A percentile compares a stretch with the other conserved stretches of the same genome.
Conservation (phyloP, 2,113 vertebrate genomes). For the Pelmatolapia mariae region DNA sequence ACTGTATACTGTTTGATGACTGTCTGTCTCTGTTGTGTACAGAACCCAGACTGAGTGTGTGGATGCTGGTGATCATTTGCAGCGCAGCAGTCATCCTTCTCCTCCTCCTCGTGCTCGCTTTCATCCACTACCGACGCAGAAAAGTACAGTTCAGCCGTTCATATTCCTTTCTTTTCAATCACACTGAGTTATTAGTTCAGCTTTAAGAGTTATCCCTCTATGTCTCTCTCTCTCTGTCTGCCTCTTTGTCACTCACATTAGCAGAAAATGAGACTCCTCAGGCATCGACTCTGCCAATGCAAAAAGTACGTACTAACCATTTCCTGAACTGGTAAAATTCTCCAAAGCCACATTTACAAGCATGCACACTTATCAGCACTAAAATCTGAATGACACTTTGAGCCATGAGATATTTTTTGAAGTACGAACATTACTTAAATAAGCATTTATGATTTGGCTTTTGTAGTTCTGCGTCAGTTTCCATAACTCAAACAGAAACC, state of each 20-base stretch:
- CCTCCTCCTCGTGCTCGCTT: conserved; percentile 42
- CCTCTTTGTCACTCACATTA: not conserved
- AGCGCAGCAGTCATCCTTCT: conserved; percentile 38
- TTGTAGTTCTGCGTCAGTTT: not conserved
- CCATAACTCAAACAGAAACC: not conserved
- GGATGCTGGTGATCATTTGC: conserved; percentile 57
- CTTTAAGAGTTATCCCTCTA: not conserved
- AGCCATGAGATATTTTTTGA: not conserved
- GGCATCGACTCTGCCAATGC: conserved; percentile 62
- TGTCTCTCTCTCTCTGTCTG: not conserved
- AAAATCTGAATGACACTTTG: not conserved
- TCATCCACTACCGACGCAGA: conserved; percentile 41
- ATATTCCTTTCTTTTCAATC: not conserved
- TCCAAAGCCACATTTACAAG: not conserved
- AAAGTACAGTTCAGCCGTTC: conserved; percentile 21
- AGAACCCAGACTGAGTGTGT: conserved; percentile 41
- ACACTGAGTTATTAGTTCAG: not conserved
- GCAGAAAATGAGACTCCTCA: conserved; percentile 26
- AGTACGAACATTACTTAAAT: not conserved
- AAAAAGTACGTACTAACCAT: conserved; percentile 57
- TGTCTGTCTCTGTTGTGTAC: not conserved
- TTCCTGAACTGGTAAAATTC: conserved; percentile 14
- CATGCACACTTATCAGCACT: not conserved
- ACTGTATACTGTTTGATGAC: not conserved
- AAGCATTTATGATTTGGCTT: not conserved